phyloP scores from a whole-genome alignment of 2,113 vertebrate genomes.

The Taxidea taxus region DNA sequence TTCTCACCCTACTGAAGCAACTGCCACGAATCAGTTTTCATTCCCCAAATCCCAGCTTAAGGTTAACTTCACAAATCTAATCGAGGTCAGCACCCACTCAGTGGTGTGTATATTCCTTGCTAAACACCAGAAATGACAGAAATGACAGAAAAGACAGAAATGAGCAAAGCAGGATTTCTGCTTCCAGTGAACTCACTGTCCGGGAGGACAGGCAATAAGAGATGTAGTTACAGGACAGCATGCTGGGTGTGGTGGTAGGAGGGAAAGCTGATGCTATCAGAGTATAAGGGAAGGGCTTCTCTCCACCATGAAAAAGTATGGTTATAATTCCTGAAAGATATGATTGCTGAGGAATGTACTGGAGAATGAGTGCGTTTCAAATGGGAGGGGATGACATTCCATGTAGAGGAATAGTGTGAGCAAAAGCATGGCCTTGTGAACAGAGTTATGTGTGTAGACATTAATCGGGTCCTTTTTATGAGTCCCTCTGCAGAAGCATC shows the following conservation, averaged over 20 bases:
- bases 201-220: not conserved
- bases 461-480: not conserved
- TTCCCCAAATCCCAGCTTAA: not conserved
- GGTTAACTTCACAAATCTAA: not conserved
- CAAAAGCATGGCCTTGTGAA: not conserved
- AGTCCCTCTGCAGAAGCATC: not conserved
- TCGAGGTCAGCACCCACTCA: not conserved
- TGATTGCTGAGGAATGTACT: not conserved
- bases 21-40: not conserved
- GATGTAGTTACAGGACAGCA: not conserved
- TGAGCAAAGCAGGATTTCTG: not conserved
- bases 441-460: not conserved
- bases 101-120: not conserved
- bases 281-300: not conserved
- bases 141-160: too few species aligned
- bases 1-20: not conserved
- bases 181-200: not conserved
- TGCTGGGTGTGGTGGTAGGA: not conserved
- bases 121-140: not conserved
- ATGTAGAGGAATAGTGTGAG: not conserved
- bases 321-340: not conserved
- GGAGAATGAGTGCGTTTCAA: not conserved
- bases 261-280: not conserved
- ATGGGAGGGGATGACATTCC: not conserved
- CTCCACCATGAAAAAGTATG: not conserved